Base-by-base conservation (phyloP, 2,113 vertebrate genomes). In the Alethe diademata region DNA sequence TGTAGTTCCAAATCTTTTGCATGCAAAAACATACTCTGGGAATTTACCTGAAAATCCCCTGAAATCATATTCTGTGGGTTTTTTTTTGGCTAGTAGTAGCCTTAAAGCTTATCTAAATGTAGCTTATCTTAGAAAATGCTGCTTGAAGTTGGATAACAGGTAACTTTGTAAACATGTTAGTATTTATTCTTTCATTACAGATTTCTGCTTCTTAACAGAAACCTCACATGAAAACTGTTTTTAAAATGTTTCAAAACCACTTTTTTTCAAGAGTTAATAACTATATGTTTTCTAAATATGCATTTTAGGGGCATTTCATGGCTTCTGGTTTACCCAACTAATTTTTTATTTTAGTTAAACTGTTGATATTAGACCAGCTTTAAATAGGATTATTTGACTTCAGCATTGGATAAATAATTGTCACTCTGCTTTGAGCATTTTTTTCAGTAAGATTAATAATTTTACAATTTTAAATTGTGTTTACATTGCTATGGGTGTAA, bases 21-120 rank as follows among this genome's bases (percentile, higher is more conserved):
- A 78, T 75, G 29, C 20, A 64, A 72, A 85, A 60, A 54, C 18
- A 2, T 15, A 29, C 43, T 28, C 40, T 38, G 38, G 8, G 38
- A 81, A 70, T 81, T 87, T 38, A 45, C 47, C 8, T 57, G 29
- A 66, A 91, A 87, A 31, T 45, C 16, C 47, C 6, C 28, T 25
- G 19, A 80, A 29, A 50, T 74, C 1, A 36, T 50, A 3, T 4
- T 65, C 25, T 69, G 5, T n/a, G 7, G 0, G 4, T 0, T 4
- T 36, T 67, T 61, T 57, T 71, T 29, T 16, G 3, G 8, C 33
- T 70, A 76, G 33, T 24, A 57, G 19, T 73, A 61, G 18, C 35
- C 53, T 74, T 86, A 80, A 86, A 80, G 35, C 19, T 83, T 73
- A 36, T 50, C 16, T 66, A 65, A 73, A 45, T 50, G 2, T 58